Percentiles rank a stretch among this genome's conserved stretches.
These are phyloP conservation scores for Thelaira solivaga DNA, from an alignment of 2,888 invertebrate genomes.

Conservation along the genomic window DNA sequence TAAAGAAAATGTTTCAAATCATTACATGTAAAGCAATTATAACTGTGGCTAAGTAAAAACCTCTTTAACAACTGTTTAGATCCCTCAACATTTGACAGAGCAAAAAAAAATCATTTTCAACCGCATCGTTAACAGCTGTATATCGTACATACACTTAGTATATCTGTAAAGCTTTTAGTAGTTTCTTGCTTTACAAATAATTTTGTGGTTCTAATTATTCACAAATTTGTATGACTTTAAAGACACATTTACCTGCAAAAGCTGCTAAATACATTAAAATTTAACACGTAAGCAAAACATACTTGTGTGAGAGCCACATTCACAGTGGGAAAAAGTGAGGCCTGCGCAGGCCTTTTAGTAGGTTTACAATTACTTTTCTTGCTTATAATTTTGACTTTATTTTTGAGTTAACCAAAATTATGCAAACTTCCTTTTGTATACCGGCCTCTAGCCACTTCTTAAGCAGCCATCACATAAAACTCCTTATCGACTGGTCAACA, in stretches of 20 bases:
- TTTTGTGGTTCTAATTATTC: conserved; percentile 51
- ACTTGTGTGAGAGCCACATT: background rate
- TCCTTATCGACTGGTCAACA: too few relatives aligned
- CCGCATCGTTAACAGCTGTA: background rate
- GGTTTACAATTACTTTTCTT: too few relatives aligned
- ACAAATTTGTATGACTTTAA: conserved; percentile 42
- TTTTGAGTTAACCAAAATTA: too few relatives aligned
- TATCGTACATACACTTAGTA: too few relatives aligned
- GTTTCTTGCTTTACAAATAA: conserved; percentile 39
- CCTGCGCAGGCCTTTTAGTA: too few relatives aligned
- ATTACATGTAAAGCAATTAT: background rate
- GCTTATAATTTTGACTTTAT: too few relatives aligned
- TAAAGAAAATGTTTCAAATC: too few relatives aligned
- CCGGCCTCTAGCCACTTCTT: too few relatives aligned
- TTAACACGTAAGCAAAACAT: background rate
- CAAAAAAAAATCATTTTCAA: background rate
- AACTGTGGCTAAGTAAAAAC: background rate
- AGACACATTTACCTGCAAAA: conserved; percentile 5
- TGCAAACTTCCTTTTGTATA: too few relatives aligned
- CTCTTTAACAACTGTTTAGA: conserved; percentile 8
- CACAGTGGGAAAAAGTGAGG: too few relatives aligned
- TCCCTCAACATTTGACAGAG: conserved; percentile 5
- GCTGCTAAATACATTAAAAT: background rate
- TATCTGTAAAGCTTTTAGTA: conserved; percentile 15
- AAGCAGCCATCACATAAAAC: too few relatives aligned